Evolutionary conservation across 2,888 invertebrate genomes (phyloP), one percentile per base, ranked within the genome.

Genomic region (Ditylenchus weischeri): DNA sequence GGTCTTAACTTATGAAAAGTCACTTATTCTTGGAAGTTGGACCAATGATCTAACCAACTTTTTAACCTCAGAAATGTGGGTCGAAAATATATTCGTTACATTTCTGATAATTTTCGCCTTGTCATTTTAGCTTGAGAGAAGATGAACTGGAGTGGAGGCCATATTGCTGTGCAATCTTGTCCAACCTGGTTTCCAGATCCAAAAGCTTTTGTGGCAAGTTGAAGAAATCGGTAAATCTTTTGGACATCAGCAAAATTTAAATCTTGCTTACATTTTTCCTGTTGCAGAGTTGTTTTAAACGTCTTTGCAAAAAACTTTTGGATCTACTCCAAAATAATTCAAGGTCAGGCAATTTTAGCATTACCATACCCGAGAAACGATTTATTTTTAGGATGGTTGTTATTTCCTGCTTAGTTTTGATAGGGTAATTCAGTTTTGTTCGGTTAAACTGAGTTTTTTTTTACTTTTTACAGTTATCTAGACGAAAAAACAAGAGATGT

Each of bases 161-260:
- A 13, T 78, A 75, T 54, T 79, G 78, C 62, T 74, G 79, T 23
- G 77, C 78, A 0, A 77, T 81, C 43, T 64, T 81, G n/a, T 79
- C 78, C 68, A 81, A 81, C 66, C 66, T 81, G 15, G 74, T 78
- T 13, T 68, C 74, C 18, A 64, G 77, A 5, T 78, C 78, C 13
- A 81, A 81, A 62, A 69, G 71, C 13, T 74, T 77, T 19, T 74
- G 76, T 59, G 72, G 68, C 29, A 60, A 73, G 47, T 74, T 78
- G 4, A 74, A 75, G 59, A 75, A 75, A 67, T 76, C 76, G 61
- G 75, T 75, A 36, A 62, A 54, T 49, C 60, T 65, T 38, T 19
- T 50, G 29, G 29, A 5, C 29, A 4, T 29, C 29, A 5, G 29
- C 29, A 29, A 29, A 29, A 29, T 29, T 29, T 5, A 29, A 29